Conservation (phyloP, 2,888 invertebrate genomes). For the Drosophila prolongata region DNA sequence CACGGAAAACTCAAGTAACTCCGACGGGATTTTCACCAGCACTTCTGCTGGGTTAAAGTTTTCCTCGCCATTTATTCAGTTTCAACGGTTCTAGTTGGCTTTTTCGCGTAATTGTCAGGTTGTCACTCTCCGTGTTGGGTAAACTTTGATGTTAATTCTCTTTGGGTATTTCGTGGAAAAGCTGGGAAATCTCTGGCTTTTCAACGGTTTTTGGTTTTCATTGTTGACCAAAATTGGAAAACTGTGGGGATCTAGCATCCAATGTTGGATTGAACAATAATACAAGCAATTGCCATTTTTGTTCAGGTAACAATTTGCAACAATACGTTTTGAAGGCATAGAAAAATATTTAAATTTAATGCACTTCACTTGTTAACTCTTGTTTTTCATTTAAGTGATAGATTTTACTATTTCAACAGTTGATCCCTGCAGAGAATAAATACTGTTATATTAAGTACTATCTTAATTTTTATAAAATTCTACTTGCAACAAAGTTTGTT, state of each 20-base stretch:
- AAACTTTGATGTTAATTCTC: slow-evolving; percentile 21
- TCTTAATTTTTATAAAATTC: no score
- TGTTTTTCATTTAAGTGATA: no score
- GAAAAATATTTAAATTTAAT: no score
- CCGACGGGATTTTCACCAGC: slow-evolving; percentile 10
- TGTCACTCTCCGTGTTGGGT: slow-evolving; percentile 14
- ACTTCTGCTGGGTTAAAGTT: slow-evolving; percentile 18
- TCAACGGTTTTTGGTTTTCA: slow-evolving; percentile 1
- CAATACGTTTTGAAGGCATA: not conserved
- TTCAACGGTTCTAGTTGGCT: slow-evolving; percentile 18
- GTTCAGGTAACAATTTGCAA: not conserved
- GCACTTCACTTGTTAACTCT: no score
- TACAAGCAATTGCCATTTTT: not conserved
- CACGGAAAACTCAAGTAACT: slow-evolving; percentile 26
- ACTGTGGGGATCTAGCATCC: not conserved
- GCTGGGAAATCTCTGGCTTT: slow-evolving; percentile 2
- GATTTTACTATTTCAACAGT: no score
- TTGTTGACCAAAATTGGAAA: slow-evolving; percentile 4
- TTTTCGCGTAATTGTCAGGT: slow-evolving; percentile 28
- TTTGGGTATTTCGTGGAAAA: slow-evolving; percentile 10
- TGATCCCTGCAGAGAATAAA: no score
- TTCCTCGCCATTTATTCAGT: slow-evolving; percentile 30
- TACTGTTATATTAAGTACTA: no score
- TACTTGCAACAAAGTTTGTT: not conserved
- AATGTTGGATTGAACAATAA: not conserved